These are phyloP conservation scores for Coptotermes formosanus DNA, from an alignment of 1,140 invertebrate genomes.

Conservation along the genomic window DNA sequence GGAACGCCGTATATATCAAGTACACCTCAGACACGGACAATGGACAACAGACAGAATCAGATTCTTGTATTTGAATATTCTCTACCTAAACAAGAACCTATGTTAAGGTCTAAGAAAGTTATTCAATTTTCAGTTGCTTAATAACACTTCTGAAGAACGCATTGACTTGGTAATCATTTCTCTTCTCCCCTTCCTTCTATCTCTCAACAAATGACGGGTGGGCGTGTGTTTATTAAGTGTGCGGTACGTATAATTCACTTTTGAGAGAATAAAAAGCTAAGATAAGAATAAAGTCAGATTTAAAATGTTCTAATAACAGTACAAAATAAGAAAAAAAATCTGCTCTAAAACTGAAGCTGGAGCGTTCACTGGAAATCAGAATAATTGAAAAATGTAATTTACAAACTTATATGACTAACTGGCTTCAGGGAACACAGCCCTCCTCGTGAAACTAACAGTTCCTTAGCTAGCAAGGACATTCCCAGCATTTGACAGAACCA, in stretches of 20 bases:
- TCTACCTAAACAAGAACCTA: not conserved
- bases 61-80: not conserved
- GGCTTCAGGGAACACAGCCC: too few relatives aligned
- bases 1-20: too few relatives aligned
- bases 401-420: not conserved
- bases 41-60: too few relatives aligned
- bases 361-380: not conserved
- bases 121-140: not conserved
- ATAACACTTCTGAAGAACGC: not conserved
- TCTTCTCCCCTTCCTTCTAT: not conserved
- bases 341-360: not conserved
- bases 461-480: too few relatives aligned
- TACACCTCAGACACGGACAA: too few relatives aligned
- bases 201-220: not conserved
- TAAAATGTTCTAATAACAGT: not conserved
- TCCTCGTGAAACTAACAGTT: too few relatives aligned
- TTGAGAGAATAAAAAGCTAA: not conserved
- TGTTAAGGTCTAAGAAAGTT: not conserved
- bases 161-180: slow-evolving; percentile 6
- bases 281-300: not conserved
- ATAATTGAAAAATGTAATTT: not conserved
- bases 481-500: too few relatives aligned
- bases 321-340: not conserved
- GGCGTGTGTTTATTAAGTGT: not conserved
- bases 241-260: too few relatives aligned